Evolutionary conservation across 1,140 invertebrate species (phyloP), one percentile per base, ranked within the genome.

Genomic region (Rhynchophorus ferrugineus): DNA sequence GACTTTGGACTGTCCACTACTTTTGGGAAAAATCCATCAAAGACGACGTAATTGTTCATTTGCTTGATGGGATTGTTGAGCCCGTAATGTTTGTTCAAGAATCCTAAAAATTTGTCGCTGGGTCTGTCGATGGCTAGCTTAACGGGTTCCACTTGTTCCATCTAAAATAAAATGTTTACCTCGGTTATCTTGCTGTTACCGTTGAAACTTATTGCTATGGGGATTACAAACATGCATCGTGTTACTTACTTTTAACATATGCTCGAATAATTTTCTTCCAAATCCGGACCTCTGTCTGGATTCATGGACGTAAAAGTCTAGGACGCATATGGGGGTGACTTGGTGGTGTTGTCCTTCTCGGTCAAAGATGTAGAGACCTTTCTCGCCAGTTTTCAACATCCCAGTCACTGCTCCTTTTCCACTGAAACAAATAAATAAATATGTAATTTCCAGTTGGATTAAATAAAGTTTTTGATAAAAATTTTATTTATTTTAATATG

Each of bases 71-170:
- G 78, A 41, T 76, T 74, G 19, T 71, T 70, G 3, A 93, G 73
- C 36, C 75, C 75, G 64, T 93, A 95, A 70, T 95, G 85, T 68
- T 91, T 93, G 8, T 74, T 72, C 1, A 96, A 70, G 68, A 96
- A 96, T 14, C 77, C 78, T 33, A 91, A 72, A 59, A 95, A 85
- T 67, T 94, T 95, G 20, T 82, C 78, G 0, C 91, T 94, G 0
- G 93, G 93, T 44, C 88, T 77, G 69, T 96, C 92, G 55, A 96
- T 87, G 0, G 92, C 91, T 48, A 95, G 71, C 67, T 90, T 81
- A 0, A 79, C 68, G 0, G 87, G 81, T 18, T 69, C 68, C 13
- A 84, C 72, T 53, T 83, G 76, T 70, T 87, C 81, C 51, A 83
- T 77, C 84, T 88, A 65, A 9, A 74, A 77, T 62, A n/a, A n/a